A percentile compares a stretch with the other conserved stretches of the same genome.
Evolutionary conservation across 2,113 vertebrate genomes (phyloP).

Genomic region (Puffinus mauretanicus): DNA sequence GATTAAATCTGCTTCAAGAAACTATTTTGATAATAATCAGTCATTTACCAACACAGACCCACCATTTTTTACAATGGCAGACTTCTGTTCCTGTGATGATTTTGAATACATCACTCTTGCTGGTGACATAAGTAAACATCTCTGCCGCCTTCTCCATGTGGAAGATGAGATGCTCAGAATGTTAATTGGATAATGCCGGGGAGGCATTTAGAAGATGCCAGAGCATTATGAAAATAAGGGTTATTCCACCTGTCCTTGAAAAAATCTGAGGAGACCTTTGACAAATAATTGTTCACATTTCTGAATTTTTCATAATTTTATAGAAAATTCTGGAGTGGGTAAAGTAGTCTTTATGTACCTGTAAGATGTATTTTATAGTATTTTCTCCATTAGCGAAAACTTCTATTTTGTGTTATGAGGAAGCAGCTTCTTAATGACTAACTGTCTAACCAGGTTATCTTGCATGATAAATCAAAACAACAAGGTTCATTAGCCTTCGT

Average conservation of each 20-base stretch:
- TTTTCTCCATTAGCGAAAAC: background rate
- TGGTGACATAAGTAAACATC: background rate
- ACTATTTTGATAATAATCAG: background rate
- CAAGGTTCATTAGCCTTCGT: constrained; percentile 48
- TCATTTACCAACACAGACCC: background rate
- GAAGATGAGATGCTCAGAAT: background rate
- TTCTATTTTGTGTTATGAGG: background rate
- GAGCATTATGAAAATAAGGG: background rate
- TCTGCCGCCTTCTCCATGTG: background rate
- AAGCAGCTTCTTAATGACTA: background rate
- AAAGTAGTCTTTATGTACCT: background rate
- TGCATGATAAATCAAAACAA: constrained; percentile 29
- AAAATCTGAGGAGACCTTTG: background rate
- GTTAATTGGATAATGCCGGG: background rate
- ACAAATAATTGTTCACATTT: background rate
- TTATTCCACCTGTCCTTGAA: background rate
- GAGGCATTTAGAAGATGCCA: background rate
- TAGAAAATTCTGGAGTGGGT: background rate
- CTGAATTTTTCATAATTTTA: background rate
- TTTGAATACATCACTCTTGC: background rate
- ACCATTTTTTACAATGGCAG: background rate
- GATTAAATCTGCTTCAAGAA: background rate
- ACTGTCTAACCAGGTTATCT: background rate
- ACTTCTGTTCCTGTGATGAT: background rate
- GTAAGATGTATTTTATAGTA: background rate